A percentile compares a stretch with the other conserved stretches of the same genome.
phyloP scores from a whole-genome alignment of 2,888 invertebrate genomes.

The Ernsta delagoae region DNA sequence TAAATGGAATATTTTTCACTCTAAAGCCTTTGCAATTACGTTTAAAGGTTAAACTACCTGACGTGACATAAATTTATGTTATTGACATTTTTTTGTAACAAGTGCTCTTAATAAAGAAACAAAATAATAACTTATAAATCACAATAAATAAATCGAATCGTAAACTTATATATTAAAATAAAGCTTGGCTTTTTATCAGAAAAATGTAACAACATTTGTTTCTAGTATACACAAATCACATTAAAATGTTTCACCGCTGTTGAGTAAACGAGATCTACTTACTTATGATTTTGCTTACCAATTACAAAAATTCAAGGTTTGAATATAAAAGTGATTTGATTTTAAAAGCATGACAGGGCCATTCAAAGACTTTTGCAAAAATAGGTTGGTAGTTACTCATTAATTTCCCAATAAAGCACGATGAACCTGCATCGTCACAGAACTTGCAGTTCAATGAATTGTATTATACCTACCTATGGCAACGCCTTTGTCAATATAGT shows the following conservation, averaged over 20 bases:
- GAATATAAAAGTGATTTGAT: not conserved
- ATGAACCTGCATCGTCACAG: too few relatives aligned
- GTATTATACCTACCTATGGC: too few relatives aligned
- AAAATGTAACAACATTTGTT: constrained; percentile 14
- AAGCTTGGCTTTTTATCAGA: constrained; percentile 29
- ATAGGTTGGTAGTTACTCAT: too few relatives aligned
- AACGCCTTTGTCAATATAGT: too few relatives aligned
- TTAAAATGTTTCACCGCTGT: constrained; percentile 1
- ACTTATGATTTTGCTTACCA: not conserved
- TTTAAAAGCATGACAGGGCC: not conserved
- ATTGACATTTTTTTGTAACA: not conserved
- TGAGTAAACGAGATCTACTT: not conserved
- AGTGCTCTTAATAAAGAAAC: constrained; percentile 18
- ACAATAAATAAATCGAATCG: constrained; percentile 9
- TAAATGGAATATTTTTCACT: constrained; percentile 80
- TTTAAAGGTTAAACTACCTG: constrained; percentile 64
- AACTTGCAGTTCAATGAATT: too few relatives aligned
- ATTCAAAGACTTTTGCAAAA: too few relatives aligned
- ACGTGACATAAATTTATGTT: constrained; percentile 50
- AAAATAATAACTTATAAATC: constrained; percentile 20
- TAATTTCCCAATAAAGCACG: too few relatives aligned
- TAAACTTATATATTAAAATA: constrained; percentile 22
- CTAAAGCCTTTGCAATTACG: constrained; percentile 82
- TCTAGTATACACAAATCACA: constrained; percentile 19
- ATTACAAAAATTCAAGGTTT: not conserved